Conservation (phyloP, 1,140 invertebrate species). For the Atopsyche davidsoni region DNA sequence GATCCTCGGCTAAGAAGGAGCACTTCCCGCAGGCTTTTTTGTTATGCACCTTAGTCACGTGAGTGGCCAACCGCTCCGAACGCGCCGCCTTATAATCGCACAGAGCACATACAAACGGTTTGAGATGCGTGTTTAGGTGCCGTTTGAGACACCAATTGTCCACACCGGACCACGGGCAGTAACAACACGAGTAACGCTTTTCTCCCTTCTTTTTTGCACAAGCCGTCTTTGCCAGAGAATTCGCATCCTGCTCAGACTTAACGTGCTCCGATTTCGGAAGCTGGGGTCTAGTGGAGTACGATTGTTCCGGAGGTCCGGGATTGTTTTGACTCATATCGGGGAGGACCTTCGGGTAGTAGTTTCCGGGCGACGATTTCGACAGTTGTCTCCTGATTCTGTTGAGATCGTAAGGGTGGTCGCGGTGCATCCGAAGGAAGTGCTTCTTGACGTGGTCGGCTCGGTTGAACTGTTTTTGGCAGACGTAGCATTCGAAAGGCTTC, state of each 20-base stretch:
- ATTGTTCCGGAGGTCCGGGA: conserved; percentile 23
- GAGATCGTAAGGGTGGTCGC: conserved; percentile 79
- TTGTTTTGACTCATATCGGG: conserved; percentile 16
- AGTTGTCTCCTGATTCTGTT: conserved; percentile 65
- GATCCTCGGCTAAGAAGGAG: conserved; percentile 75
- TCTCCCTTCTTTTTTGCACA: conserved; percentile 46
- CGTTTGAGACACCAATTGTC: conserved; percentile 90
- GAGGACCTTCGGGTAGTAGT: conserved; percentile 32
- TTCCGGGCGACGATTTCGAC: conserved; percentile 41
- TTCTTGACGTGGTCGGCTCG: conserved; percentile 93
- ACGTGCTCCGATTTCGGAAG: conserved; percentile 21
- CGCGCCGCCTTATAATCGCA: conserved; percentile 89
- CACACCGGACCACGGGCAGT: conserved; percentile 86
- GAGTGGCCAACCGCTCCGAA: conserved; percentile 77
- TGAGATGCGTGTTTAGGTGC: conserved; percentile 86
- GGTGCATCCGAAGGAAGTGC: conserved; percentile 85
- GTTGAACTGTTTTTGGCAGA: conserved; percentile 88
- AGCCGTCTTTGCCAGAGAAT: conserved; percentile 9
- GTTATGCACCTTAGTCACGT: conserved; percentile 86
- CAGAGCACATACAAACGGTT: conserved; percentile 80
- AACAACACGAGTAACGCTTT: conserved; percentile 72
- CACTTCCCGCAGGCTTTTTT: conserved; percentile 84
- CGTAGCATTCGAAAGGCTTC: conserved; percentile 89
- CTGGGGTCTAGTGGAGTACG: conserved; percentile 29
- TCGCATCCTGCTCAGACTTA: conserved; percentile 26